Evolutionary conservation across 37 sponge, comb jelly and placozoan genomes (phyloP), one percentile per base, ranked within the genome.

Genomic region (Geodia barretti): DNA sequence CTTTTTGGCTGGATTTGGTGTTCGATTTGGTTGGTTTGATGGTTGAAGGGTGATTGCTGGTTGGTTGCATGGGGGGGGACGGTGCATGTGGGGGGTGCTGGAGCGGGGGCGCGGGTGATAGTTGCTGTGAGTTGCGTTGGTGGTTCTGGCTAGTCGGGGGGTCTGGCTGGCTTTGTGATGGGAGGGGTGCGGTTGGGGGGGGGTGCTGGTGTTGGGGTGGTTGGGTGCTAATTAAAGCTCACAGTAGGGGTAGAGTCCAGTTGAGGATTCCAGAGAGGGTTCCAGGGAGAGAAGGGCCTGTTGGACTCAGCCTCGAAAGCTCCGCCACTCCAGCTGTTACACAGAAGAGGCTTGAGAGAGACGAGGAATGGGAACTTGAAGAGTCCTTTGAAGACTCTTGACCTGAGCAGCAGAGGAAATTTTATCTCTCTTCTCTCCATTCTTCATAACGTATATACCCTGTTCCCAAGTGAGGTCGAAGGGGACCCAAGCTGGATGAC

Each of bases 161-260:
- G 21, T 60, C 39, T 8, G 86, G 80, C 0, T 72, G 47, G 0
- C 92, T 87, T 30, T 86, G 69, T 8, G 67, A 81, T 26, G 87
- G 87, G 70, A 87, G 80, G 31, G 71, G 68, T 25, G 81, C 74
- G 37, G 80, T 25, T 0, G 81, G 81, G 29, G 24, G 35, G 4
- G 80, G 63, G 42, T 70, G 65, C 39, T 67, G 63, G 36, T 80
- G 62, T 81, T 87, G 67, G 28, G 60, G 28, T 75, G 14, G 23
- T 5, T 39, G 14, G 20, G 24, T 17, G n/a, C n/a, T n/a, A n/a
- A n/a, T n/a, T n/a, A 47, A 47, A 17, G 54, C 92, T 75, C 38
- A 92, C 92, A 92, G 80, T 92, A 67, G 33, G 83, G 83, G 43
- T 92, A 35, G 72, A 70, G 70, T 79, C 81, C 34, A 92, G 84